Evolutionary conservation across 2,113 vertebrate genomes (phyloP).

Genomic region (Hemicordylus capensis): DNA sequence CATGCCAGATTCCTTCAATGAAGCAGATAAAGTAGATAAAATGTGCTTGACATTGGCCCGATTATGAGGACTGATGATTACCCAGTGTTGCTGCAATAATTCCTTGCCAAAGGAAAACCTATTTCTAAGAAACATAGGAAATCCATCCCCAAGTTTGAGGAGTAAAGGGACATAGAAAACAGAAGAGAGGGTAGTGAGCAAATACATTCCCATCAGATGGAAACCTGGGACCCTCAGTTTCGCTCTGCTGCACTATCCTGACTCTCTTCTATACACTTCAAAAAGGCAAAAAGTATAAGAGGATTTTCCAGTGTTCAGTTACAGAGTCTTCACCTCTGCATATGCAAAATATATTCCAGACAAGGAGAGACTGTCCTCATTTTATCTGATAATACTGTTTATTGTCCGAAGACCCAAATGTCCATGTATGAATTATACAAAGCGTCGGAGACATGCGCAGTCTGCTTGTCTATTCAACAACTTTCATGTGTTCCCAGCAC

Average conservation of each 20-base stretch:
- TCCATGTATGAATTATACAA: constrained; percentile 83
- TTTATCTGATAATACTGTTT: constrained; percentile 91
- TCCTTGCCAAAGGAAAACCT: not conserved
- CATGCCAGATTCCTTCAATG: not conserved
- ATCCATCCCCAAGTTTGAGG: not conserved
- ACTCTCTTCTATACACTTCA: not conserved
- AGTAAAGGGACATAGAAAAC: not conserved
- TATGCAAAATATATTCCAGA: not conserved
- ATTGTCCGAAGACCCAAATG: constrained; percentile 80
- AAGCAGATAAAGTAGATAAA: not conserved
- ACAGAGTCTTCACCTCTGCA: not conserved
- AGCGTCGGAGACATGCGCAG: constrained; percentile 84
- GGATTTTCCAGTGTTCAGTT: not conserved
- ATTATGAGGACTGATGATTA: not conserved
- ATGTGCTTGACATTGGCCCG: not conserved
- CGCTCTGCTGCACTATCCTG: too few species aligned
- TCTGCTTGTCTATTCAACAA: constrained; percentile 73
- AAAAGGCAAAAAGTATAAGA: not conserved
- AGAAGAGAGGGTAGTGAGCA: too few species aligned
- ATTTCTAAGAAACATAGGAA: not conserved
- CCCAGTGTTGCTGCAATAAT: not conserved
- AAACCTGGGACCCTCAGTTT: too few species aligned
- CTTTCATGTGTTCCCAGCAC: constrained; percentile 81
- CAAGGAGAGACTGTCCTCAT: not conserved
- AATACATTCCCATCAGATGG: too few species aligned